A percentile compares a stretch with the other conserved stretches of the same genome.
phyloP scores from a whole-genome alignment of 2,113 vertebrate genomes.

The Chloroceryle aenea region DNA sequence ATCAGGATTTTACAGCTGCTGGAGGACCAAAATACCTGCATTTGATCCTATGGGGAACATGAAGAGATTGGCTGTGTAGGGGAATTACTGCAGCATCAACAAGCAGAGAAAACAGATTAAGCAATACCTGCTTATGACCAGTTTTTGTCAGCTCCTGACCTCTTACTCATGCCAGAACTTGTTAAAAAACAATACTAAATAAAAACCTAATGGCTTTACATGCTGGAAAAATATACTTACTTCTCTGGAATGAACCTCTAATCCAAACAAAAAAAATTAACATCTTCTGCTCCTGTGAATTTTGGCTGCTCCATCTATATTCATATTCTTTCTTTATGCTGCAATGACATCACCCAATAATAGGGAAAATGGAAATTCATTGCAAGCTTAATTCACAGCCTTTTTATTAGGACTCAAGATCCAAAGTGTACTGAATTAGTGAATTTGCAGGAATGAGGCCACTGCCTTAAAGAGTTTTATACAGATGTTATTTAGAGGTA shows the following conservation, averaged over 20 bases:
- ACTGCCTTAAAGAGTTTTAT: not conserved
- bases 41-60: not conserved
- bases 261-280: not conserved
- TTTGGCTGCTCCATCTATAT: slow-evolving; percentile 7
- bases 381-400: not conserved
- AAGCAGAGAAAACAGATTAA: not conserved
- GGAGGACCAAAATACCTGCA: not conserved
- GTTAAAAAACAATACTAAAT: not conserved
- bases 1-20: not conserved
- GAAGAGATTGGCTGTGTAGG: not conserved
- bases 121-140: not conserved
- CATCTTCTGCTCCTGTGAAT: not conserved
- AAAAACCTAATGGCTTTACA: not conserved
- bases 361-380: not conserved
- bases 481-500: not conserved
- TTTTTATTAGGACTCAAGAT: not conserved
- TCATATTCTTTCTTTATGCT: slow-evolving; percentile 15
- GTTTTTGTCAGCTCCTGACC: not conserved
- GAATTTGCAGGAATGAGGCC: not conserved
- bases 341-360: not conserved
- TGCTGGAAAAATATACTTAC: slow-evolving; percentile 5
- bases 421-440: not conserved
- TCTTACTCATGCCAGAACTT: not conserved
- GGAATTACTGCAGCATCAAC: not conserved
- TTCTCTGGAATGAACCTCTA: slow-evolving; percentile 13